Percentiles rank a stretch among this genome's conserved stretches.
phyloP scores from a whole-genome alignment of 2,888 invertebrate species.

The Drosophila anomelani region DNA sequence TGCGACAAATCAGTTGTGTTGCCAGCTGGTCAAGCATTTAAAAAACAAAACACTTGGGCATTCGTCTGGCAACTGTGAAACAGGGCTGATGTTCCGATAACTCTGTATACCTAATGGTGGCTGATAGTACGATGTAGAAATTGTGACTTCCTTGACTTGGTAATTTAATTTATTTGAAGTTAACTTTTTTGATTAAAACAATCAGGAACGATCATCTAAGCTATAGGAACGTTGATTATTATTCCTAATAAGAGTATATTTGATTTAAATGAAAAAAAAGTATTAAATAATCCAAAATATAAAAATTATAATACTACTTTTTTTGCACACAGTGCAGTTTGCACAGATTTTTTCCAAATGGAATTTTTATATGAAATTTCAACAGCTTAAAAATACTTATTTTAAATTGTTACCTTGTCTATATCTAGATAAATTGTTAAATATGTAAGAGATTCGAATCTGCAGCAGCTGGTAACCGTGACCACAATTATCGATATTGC shows the following conservation, averaged over 20 bases:
- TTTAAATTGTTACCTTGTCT: too few relatives aligned
- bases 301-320: neutral
- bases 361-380: neutral
- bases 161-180: neutral
- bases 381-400: neutral
- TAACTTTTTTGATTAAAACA: neutral
- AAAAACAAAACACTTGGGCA: conserved; percentile 15
- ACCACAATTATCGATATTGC: conserved; percentile 15
- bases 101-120: neutral
- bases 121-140: neutral
- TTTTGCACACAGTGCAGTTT: neutral
- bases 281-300: neutral
- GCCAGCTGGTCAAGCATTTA: conserved; percentile 15
- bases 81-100: conserved; percentile 40
- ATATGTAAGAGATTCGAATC: neutral
- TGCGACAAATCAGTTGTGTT: conserved; percentile 46
- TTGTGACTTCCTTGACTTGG: neutral
- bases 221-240: neutral
- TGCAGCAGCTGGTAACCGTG: neutral
- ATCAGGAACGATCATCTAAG: neutral
- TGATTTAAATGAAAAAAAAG: neutral
- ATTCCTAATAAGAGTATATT: neutral
- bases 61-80: neutral
- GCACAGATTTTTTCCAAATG: neutral
- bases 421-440: neutral